Percentiles rank a stretch among this genome's conserved stretches.
phyloP scores from a whole-genome alignment of 2,888 invertebrate genomes.

The Leptarthrus brevirostris region DNA sequence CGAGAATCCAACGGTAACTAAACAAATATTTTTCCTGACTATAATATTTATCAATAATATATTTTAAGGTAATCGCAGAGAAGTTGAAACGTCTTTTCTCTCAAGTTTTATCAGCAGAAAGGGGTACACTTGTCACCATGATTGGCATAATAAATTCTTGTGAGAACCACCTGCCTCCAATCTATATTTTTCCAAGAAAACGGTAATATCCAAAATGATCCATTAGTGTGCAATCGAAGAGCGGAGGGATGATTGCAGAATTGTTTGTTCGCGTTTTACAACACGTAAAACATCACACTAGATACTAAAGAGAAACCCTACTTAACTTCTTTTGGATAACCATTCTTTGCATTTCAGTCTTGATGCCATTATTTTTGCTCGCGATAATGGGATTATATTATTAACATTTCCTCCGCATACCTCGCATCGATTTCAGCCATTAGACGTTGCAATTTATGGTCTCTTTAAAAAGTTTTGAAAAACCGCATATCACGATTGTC shows the following conservation, averaged over 20 bases:
- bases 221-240: not conserved
- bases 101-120: constrained; percentile 55
- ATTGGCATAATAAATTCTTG: not conserved
- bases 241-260: constrained; percentile 27
- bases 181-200: not conserved
- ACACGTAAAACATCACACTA: no score
- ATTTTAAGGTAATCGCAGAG: constrained; percentile 41
- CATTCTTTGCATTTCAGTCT: not conserved
- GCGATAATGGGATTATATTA: not conserved
- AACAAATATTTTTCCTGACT: not conserved
- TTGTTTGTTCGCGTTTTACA: no score
- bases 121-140: constrained; percentile 54
- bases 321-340: constrained; percentile 12
- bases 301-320: not conserved
- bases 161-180: no score
- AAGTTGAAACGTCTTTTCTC: constrained; percentile 52
- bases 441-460: not conserved
- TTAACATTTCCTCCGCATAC: not conserved
- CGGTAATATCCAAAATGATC: not conserved
- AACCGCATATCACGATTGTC: not conserved
- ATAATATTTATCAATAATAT: no score
- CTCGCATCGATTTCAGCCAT: not conserved
- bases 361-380: not conserved
- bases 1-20: constrained; percentile 27
- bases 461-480: not conserved